Percentiles rank a stretch among this genome's conserved stretches.
Evolutionary conservation across 2,113 vertebrate species (phyloP).

Genomic region (Ctenodactylus gundi): DNA sequence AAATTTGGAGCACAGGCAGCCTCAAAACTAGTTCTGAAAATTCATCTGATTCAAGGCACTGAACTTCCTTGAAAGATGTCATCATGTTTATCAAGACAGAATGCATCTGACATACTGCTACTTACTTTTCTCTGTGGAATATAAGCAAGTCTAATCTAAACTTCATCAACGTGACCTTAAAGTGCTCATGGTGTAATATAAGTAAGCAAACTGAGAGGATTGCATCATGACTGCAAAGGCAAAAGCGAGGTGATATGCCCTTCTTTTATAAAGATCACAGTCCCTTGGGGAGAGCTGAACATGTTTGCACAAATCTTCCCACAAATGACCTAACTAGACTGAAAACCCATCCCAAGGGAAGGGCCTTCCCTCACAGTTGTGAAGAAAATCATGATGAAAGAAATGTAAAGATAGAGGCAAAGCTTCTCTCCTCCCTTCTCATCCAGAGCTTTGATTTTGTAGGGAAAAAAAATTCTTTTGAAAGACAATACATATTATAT

Average conservation of each 20-base stretch:
- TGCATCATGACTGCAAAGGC: conserved; percentile 62
- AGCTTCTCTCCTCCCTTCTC: neutral
- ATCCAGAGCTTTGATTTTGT: neutral
- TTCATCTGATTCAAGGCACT: neutral
- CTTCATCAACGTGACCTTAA: conserved; percentile 67
- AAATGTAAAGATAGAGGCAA: neutral
- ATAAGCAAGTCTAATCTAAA: conserved; percentile 48
- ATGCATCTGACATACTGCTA: neutral
- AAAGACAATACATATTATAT: neutral
- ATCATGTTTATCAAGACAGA: neutral
- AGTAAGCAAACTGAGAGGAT: conserved; percentile 34
- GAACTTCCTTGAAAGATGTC: conserved; percentile 6
- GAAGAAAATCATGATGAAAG: conserved; percentile 50
- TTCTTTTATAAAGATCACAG: conserved; percentile 43
- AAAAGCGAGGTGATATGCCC: conserved; percentile 46
- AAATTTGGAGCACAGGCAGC: conserved; percentile 10
- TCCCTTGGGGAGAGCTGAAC: neutral
- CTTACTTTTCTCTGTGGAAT: conserved; percentile 29
- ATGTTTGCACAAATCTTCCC: conserved; percentile 56
- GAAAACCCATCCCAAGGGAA: conserved; percentile 56
- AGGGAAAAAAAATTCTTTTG: neutral
- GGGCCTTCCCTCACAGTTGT: conserved; percentile 9
- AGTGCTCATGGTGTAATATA: conserved; percentile 55
- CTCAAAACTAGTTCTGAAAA: conserved; percentile 29
- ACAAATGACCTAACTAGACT: conserved; percentile 63